A percentile compares a stretch with the other conserved stretches of the same genome.
phyloP scores from a whole-genome alignment of 1,140 invertebrate genomes.

The Bombus consobrinus region DNA sequence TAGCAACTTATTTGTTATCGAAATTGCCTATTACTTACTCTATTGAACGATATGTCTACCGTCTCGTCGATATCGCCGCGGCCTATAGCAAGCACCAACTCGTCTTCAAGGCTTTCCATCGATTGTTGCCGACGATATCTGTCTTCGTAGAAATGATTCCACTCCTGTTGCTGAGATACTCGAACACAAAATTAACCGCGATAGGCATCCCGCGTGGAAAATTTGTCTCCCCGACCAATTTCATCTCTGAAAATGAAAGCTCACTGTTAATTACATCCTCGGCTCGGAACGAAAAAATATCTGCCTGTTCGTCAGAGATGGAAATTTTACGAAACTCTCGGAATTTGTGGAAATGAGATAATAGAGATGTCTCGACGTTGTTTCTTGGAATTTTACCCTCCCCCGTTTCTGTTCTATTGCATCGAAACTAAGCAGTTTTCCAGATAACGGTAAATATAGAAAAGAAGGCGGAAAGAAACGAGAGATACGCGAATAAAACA shows the following conservation, averaged over 20 bases:
- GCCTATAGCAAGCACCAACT: conserved; percentile 8
- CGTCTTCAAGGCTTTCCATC: conserved; percentile 16
- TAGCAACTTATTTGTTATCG: conserved; percentile 64
- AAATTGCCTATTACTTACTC: conserved; percentile 61
- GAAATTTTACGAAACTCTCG: neutral
- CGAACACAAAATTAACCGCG: neutral
- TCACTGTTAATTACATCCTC: too few relatives aligned
- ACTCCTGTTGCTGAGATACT: too few relatives aligned
- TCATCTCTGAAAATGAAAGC: neutral
- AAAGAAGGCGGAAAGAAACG: neutral
- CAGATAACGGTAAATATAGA: neutral
- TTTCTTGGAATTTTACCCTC: neutral
- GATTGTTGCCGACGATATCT: conserved; percentile 41
- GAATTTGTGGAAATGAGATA: neutral
- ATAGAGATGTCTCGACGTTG: neutral
- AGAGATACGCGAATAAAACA: neutral
- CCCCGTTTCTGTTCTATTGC: too few relatives aligned
- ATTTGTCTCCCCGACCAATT: neutral
- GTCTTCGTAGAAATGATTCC: conserved; percentile 18
- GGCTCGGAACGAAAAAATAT: too few relatives aligned
- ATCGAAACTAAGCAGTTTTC: neutral
- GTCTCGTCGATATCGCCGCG: neutral
- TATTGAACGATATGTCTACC: conserved; percentile 56
- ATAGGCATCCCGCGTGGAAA: neutral
- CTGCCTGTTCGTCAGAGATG: neutral